These are phyloP conservation scores for Nesidiocoris tenuis DNA, from an alignment of 2,888 invertebrate species.

Conservation along the genomic window DNA sequence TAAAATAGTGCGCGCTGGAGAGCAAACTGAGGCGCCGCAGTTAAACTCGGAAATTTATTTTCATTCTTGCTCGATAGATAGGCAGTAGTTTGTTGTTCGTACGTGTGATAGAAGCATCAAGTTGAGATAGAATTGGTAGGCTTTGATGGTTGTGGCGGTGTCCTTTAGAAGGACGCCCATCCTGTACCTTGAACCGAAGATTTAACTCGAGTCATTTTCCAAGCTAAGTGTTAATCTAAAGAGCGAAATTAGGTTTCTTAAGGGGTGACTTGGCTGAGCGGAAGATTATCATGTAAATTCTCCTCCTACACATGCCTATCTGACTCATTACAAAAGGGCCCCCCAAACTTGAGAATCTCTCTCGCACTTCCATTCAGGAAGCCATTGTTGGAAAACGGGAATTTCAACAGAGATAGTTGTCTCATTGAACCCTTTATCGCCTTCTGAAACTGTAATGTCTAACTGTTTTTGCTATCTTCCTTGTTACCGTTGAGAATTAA, in stretches of 20 bases:
- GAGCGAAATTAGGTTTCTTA: slow-evolving; percentile 41
- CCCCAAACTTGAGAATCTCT: background rate
- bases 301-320: slow-evolving; percentile 42
- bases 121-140: slow-evolving; percentile 62
- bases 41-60: too few species aligned
- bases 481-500: slow-evolving; percentile 45
- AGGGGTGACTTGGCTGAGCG: slow-evolving; percentile 25
- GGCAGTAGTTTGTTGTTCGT: too few species aligned
- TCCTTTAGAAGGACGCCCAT: slow-evolving; percentile 31
- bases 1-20: too few species aligned
- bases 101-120: background rate
- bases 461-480: slow-evolving; percentile 45
- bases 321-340: slow-evolving; percentile 42
- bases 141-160: slow-evolving; percentile 55
- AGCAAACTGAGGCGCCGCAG: too few species aligned
- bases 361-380: background rate
- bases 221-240: slow-evolving; percentile 44
- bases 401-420: slow-evolving; percentile 29
- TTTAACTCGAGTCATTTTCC: slow-evolving; percentile 44
- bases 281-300: slow-evolving; percentile 44
- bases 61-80: too few species aligned
- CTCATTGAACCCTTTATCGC: slow-evolving; percentile 39
- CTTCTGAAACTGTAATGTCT: slow-evolving; percentile 12
- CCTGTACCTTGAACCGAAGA: slow-evolving; percentile 11
- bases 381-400: slow-evolving; percentile 19